These are phyloP conservation scores for Chiloscyllium plagiosum DNA, from an alignment of 2,113 vertebrate genomes.

Conservation along the genomic window DNA sequence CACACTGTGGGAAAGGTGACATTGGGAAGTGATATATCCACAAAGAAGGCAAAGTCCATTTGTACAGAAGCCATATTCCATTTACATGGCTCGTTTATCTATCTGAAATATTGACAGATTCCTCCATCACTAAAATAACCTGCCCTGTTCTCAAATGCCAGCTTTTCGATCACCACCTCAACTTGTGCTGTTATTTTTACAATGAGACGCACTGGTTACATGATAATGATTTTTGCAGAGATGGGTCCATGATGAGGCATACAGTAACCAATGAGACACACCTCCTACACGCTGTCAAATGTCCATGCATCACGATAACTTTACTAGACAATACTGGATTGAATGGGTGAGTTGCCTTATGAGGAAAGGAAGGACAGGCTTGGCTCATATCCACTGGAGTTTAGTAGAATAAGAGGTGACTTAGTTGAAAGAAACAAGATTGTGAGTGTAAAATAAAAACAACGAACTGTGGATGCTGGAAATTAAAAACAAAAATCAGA, in stretches of 20 bases:
- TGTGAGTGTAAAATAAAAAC: too few species aligned
- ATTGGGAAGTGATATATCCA: constrained; percentile 7
- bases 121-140: not conserved
- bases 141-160: not conserved
- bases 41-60: not conserved
- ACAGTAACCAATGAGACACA: not conserved
- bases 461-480: too few species aligned
- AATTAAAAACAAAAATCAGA: too few species aligned
- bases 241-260: not conserved
- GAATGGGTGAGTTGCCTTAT: too few species aligned
- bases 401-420: too few species aligned
- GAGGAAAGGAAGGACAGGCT: too few species aligned
- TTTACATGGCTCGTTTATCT: constrained; percentile 6
- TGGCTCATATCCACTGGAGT: too few species aligned
- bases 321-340: not conserved
- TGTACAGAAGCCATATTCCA: constrained; percentile 20
- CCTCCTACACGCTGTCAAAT: not conserved
- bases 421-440: too few species aligned
- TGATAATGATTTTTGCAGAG: not conserved
- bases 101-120: not conserved
- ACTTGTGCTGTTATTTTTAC: not conserved
- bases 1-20: not conserved
- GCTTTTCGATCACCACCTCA: not conserved
- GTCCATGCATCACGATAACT: not conserved
- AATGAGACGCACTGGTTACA: not conserved